Conservation (phyloP, 2,113 vertebrate genomes). For the Zosterops hypoxanthus region DNA sequence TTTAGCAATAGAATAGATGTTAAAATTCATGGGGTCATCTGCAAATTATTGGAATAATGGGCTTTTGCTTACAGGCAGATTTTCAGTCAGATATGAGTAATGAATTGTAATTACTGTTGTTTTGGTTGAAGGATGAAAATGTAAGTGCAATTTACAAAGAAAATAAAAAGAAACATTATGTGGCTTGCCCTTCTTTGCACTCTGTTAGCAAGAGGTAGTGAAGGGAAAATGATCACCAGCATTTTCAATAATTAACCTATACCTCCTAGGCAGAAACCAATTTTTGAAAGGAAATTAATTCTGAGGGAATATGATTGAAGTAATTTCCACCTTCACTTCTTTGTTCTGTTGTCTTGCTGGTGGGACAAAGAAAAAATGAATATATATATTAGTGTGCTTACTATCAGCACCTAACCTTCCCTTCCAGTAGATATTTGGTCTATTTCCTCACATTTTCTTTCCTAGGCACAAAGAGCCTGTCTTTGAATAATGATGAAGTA, state of each 20-base stretch:
- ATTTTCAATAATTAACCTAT: conserved; percentile 42
- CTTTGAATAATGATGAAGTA: background rate
- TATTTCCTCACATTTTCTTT: background rate
- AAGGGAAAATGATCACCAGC: background rate
- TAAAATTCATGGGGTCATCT: conserved; percentile 36
- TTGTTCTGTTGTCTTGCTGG: background rate
- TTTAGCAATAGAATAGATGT: background rate
- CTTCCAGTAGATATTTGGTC: background rate
- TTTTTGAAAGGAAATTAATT: conserved; percentile 52
- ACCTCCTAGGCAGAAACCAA: conserved; percentile 5
- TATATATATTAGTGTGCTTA: background rate
- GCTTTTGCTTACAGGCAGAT: conserved; percentile 54
- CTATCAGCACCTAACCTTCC: background rate
- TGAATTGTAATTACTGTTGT: conserved; percentile 49
- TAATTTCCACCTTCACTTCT: background rate
- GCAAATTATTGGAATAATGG: conserved; percentile 46
- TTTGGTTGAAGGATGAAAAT: conserved; percentile 25
- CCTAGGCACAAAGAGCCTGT: background rate
- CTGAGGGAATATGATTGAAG: background rate
- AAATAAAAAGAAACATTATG: background rate
- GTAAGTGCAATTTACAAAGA: conserved; percentile 16
- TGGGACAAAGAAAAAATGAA: background rate
- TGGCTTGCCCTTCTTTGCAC: background rate
- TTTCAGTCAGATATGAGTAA: conserved; percentile 29
- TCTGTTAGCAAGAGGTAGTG: background rate